Evolutionary conservation across 2,797 vertebrate genomes (phyloP).

Genomic region (Allobates femoralis): DNA sequence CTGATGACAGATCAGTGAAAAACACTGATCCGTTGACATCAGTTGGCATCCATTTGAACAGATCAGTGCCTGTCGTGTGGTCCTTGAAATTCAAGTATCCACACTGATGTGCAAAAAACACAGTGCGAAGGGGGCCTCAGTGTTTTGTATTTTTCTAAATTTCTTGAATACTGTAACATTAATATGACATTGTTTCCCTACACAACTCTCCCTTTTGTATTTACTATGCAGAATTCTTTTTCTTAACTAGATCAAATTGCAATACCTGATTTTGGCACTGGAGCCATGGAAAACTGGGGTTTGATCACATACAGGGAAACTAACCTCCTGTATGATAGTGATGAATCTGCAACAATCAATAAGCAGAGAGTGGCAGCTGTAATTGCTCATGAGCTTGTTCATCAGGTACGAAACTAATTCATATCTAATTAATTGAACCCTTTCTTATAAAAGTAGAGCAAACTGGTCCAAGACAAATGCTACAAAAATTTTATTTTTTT

Average conservation of each 20-base stretch:
- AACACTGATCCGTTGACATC: no score
- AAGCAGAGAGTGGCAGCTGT: constrained; percentile 90
- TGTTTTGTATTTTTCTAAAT: neutral
- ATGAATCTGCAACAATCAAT: constrained; percentile 87
- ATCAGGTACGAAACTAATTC: constrained; percentile 82
- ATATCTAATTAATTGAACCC: neutral
- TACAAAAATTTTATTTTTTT: no score
- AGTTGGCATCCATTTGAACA: no score
- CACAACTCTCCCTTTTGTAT: neutral
- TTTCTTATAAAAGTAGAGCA: neutral
- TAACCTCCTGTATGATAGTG: constrained; percentile 88
- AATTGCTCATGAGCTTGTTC: constrained; percentile 92
- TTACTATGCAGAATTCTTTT: constrained; percentile 1
- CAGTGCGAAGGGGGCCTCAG: no score
- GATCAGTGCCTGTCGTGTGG: no score
- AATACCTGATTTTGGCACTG: constrained; percentile 97
- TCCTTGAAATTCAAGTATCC: no score
- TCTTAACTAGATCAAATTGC: constrained; percentile 89
- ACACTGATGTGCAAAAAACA: no score
- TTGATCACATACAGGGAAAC: constrained; percentile 94
- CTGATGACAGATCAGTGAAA: no score
- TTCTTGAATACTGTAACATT: neutral
- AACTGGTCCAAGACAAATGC: neutral
- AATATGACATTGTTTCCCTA: neutral
- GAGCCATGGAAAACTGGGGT: constrained; percentile 99